These are phyloP conservation scores for Tholera decimalis DNA, from an alignment of 2,888 invertebrate species.

Conservation along the genomic window DNA sequence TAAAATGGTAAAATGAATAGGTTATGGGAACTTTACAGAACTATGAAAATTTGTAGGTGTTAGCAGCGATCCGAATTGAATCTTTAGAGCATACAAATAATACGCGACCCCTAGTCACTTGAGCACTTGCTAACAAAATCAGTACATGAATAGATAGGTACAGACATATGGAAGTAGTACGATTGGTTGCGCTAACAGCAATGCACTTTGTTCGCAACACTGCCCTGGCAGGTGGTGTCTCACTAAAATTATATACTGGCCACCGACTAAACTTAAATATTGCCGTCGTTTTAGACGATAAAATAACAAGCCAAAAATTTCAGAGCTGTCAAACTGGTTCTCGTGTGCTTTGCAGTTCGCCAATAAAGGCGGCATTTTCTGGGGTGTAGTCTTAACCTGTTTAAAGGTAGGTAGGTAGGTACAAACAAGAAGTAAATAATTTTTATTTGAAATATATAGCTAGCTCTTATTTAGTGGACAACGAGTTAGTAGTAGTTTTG, in stretches of 20 bases:
- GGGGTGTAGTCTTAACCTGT: constrained; percentile 25
- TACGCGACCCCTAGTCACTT: no score
- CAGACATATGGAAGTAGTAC: no score
- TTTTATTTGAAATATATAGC: neutral
- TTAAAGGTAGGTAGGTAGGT: constrained; percentile 6
- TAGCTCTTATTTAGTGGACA: neutral
- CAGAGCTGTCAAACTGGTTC: constrained; percentile 26
- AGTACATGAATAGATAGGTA: no score
- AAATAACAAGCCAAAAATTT: constrained; percentile 20
- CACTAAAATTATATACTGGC: neutral
- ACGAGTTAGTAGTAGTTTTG: neutral
- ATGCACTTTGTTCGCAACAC: neutral
- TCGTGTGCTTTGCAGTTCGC: constrained; percentile 18
- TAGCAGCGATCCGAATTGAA: no score
- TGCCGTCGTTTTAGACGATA: constrained; percentile 5
- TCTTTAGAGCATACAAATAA: no score
- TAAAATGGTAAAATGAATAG: no score
- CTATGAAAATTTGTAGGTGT: no score
- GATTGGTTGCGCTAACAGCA: neutral
- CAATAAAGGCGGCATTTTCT: constrained; percentile 28
- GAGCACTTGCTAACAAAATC: no score
- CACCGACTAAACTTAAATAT: constrained; percentile 8
- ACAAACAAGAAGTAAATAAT: neutral
- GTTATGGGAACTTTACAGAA: no score
- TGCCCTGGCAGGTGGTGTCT: neutral